A percentile compares a stretch with the other conserved stretches of the same genome.
These are phyloP conservation scores for Lasioglossum marginatum DNA, from an alignment of 2,888 invertebrate species.

Conservation along the genomic window DNA sequence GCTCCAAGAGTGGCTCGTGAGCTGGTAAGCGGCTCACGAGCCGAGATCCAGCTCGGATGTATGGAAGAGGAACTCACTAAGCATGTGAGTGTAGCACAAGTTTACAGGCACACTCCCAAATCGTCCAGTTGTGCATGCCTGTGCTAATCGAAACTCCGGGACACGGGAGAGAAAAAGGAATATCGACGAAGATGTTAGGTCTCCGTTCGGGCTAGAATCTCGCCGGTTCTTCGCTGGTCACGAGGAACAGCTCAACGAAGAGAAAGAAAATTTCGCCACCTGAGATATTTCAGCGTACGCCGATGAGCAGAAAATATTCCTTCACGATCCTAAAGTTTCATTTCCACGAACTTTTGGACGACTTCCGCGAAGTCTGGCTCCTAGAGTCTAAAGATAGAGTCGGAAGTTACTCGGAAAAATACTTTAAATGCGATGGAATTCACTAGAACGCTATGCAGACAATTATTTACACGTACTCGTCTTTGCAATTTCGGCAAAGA, in stretches of 20 bases:
- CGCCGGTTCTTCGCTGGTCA: conserved; percentile 24
- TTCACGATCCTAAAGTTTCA: conserved; percentile 4
- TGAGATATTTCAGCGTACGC: not conserved
- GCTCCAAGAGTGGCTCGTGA: no score
- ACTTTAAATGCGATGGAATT: not conserved
- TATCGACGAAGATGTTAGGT: not conserved
- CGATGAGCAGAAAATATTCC: conserved; percentile 4
- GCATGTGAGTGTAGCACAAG: no score
- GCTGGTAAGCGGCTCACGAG: no score
- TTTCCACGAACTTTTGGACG: conserved; percentile 9
- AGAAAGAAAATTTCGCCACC: not conserved
- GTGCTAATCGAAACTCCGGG: not conserved
- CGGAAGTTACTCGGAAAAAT: not conserved
- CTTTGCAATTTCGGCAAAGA: not conserved
- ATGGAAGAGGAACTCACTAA: no score
- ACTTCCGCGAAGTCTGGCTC: not conserved
- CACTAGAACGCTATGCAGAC: not conserved
- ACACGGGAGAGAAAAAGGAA: not conserved
- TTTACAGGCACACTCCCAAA: no score
- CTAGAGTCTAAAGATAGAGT: conserved; percentile 5
- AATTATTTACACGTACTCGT: conserved; percentile 1
- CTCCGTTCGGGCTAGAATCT: conserved; percentile 27
- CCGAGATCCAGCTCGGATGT: no score
- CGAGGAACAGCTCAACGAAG: not conserved
- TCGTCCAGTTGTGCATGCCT: no score